These are phyloP conservation scores for Scaptomyza montana DNA, from an alignment of 1,140 invertebrate species.

Conservation along the genomic window DNA sequence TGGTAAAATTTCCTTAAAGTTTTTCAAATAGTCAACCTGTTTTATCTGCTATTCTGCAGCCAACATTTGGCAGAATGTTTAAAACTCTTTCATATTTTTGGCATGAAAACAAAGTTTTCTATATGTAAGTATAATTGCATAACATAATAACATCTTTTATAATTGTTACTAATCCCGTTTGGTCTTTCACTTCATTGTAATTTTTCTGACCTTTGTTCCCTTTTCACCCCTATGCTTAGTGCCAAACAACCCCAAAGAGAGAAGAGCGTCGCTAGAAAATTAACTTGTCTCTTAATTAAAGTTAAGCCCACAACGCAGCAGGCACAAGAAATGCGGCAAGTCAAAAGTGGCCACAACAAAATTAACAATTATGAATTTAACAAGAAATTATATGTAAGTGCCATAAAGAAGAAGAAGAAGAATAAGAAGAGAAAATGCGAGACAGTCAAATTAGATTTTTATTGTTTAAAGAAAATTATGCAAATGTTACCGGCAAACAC, in stretches of 20 bases:
- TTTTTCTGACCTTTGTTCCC: conserved; percentile 1
- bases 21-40: too few species aligned
- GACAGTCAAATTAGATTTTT: conserved; percentile 79
- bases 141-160: background rate
- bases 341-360: conserved; percentile 63
- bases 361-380: conserved; percentile 83
- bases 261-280: conserved; percentile 19
- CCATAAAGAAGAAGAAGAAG: background rate
- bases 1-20: too few species aligned
- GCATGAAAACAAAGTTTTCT: too few species aligned
- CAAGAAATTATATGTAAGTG: conserved; percentile 78
- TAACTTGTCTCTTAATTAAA: conserved; percentile 80
- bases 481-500: conserved; percentile 62
- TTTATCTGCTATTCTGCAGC: too few species aligned
- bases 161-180: background rate
- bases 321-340: conserved; percentile 27
- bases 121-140: too few species aligned
- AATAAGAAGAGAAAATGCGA: background rate
- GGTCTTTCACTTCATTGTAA: background rate
- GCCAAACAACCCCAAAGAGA: conserved; percentile 14
- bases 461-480: conserved; percentile 83
- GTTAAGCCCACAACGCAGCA: conserved; percentile 72
- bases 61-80: too few species aligned
- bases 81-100: too few species aligned
- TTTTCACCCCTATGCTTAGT: conserved; percentile 6